Evolutionary conservation across 2,113 vertebrate species (phyloP).

Genomic region (Pygathrix nemaeus): DNA sequence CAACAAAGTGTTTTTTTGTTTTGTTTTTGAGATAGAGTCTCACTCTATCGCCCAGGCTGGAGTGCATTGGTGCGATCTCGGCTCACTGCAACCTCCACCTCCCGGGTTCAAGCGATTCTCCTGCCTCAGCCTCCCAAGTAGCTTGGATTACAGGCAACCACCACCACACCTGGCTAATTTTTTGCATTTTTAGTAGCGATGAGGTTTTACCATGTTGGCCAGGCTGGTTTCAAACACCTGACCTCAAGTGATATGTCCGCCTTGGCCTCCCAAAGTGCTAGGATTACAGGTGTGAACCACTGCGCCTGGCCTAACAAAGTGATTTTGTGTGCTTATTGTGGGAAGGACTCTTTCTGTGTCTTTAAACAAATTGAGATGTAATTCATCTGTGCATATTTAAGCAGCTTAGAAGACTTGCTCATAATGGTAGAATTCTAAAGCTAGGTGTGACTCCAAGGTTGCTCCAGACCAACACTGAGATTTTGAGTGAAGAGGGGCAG

Average conservation of each 20-base stretch:
- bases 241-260: neutral
- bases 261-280: neutral
- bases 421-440: neutral
- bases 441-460: fast-evolving
- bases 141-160: no score
- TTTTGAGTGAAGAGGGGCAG: fast-evolving
- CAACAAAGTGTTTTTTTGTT: no score
- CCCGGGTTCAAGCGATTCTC: no score
- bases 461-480: no score
- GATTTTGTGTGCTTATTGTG: neutral
- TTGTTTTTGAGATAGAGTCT: no score
- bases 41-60: no score
- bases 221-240: neutral
- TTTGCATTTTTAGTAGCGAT: neutral
- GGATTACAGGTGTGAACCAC: neutral
- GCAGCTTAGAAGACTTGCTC: neutral
- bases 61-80: no score
- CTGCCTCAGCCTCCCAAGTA: no score
- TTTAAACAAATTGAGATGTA: neutral
- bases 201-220: neutral
- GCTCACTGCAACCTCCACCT: no score
- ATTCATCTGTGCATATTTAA: neutral
- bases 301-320: no score
- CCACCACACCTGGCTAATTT: no score
- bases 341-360: neutral